Evolutionary conservation across 2,888 invertebrate species (phyloP).

Genomic region (Agrotis exclamationis): DNA sequence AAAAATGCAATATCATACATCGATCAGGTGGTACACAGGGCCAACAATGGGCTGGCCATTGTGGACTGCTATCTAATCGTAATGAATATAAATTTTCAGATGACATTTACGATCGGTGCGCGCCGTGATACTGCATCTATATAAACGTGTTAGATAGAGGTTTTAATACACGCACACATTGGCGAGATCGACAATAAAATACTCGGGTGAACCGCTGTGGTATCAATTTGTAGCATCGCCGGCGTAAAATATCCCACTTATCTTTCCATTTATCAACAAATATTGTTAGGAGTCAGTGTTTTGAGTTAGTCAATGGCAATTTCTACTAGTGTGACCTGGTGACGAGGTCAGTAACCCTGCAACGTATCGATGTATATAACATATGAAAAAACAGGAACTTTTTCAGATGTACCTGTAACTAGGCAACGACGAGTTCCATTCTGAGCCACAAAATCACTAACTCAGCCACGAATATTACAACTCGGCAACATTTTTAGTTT

Average conservation of each 20-base stretch:
- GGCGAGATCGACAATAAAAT: conserved; percentile 76
- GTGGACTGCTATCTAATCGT: conserved; percentile 90
- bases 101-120: conserved; percentile 90
- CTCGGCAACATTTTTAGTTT: too few relatives aligned
- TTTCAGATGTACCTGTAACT: neutral
- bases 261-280: conserved; percentile 82
- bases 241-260: conserved; percentile 79
- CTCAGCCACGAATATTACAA: too few relatives aligned
- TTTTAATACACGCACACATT: conserved; percentile 84
- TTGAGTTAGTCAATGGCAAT: conserved; percentile 53
- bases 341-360: neutral
- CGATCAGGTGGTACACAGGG: conserved; percentile 85
- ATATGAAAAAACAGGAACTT: neutral
- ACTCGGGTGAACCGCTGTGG: conserved; percentile 70
- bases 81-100: conserved; percentile 91
- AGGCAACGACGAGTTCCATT: too few relatives aligned
- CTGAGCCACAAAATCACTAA: too few relatives aligned
- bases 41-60: conserved; percentile 87
- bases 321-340: conserved; percentile 25
- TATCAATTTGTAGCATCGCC: conserved; percentile 84
- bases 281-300: conserved; percentile 70
- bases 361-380: too few relatives aligned
- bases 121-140: conserved; percentile 87
- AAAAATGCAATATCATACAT: conserved; percentile 88
- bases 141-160: conserved; percentile 84